Evolutionary conservation across 2,888 invertebrate genomes (phyloP).

Genomic region (Agrotis segetum): DNA sequence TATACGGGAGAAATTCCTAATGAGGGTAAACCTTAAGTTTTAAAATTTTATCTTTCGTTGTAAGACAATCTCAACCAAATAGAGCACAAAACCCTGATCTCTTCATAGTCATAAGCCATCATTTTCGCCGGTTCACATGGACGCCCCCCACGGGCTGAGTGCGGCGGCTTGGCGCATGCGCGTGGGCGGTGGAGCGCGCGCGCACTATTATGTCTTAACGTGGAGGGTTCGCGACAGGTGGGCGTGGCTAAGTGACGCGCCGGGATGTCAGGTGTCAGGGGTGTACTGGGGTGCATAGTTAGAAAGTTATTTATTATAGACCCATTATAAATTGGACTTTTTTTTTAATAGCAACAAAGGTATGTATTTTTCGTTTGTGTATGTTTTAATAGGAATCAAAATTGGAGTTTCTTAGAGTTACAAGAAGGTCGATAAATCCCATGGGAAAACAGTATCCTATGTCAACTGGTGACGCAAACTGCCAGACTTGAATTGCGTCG

Average conservation of each 20-base stretch:
- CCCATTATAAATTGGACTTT: too few relatives aligned
- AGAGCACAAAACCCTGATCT: slow-evolving; percentile 35
- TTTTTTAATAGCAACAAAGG: too few relatives aligned
- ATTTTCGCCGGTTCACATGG: slow-evolving; percentile 51
- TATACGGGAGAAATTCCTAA: too few relatives aligned
- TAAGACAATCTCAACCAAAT: slow-evolving; percentile 3
- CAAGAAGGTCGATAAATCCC: too few relatives aligned
- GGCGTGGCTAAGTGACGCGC: slow-evolving; percentile 84
- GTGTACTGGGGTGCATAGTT: slow-evolving; percentile 53
- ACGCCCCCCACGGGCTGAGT: slow-evolving; percentile 76
- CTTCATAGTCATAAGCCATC: slow-evolving; percentile 43
- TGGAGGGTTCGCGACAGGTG: slow-evolving; percentile 87
- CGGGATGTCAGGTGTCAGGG: slow-evolving; percentile 78
- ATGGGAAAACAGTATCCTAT: too few relatives aligned
- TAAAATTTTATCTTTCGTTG: background rate
- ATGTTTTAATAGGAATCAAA: too few relatives aligned
- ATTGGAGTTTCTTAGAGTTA: too few relatives aligned
- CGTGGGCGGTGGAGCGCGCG: slow-evolving; percentile 80
- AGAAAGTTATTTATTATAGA: too few relatives aligned
- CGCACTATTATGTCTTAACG: slow-evolving; percentile 88
- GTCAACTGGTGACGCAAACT: too few relatives aligned
- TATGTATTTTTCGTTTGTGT: too few relatives aligned
- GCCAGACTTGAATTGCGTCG: too few relatives aligned
- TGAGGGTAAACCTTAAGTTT: too few relatives aligned
- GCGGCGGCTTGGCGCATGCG: slow-evolving; percentile 59